Percentiles rank a stretch among this genome's conserved stretches.
phyloP scores from a whole-genome alignment of 2,888 invertebrate genomes.

The Dascillus cervinus region DNA sequence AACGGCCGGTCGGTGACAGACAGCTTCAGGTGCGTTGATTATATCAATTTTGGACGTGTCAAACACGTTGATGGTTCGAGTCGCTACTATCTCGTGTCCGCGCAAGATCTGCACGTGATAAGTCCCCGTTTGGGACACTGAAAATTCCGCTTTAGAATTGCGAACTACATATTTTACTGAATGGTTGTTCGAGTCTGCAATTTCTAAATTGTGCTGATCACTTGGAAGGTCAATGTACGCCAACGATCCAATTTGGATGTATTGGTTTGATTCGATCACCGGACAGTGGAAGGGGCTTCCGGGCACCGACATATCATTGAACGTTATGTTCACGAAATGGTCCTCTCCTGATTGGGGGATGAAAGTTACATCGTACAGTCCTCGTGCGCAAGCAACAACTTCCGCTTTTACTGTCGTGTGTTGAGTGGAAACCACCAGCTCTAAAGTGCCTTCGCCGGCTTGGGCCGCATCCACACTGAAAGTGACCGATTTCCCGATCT shows the following conservation, averaged over 20 bases:
- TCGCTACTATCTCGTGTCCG: conserved; percentile 32
- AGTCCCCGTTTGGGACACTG: conserved; percentile 53
- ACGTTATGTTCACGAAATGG: conserved; percentile 88
- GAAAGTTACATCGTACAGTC: conserved; percentile 87
- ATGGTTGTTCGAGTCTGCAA: conserved; percentile 57
- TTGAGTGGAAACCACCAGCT: conserved; percentile 83
- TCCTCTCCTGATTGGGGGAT: conserved; percentile 83
- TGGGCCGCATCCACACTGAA: conserved; percentile 92
- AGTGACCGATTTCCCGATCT: conserved; percentile 79
- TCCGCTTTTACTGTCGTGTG: conserved; percentile 79
- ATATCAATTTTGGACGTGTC: conserved; percentile 53
- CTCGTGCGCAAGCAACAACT: conserved; percentile 83
- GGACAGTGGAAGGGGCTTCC: conserved; percentile 84
- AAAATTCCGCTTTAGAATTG: conserved; percentile 40
- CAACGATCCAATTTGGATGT: conserved; percentile 58
- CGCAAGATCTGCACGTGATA: conserved; percentile 29
- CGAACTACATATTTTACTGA: conserved; percentile 38
- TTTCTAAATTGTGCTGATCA: conserved; percentile 57
- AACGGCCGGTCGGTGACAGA: conserved; percentile 74
- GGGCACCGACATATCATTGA: conserved; percentile 86
- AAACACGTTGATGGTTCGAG: conserved; percentile 57
- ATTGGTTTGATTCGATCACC: conserved; percentile 59
- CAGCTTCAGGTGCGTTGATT: conserved; percentile 51
- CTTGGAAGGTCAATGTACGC: conserved; percentile 57
- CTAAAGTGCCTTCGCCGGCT: conserved; percentile 89